Percentiles rank a stretch among this genome's conserved stretches.
Evolutionary conservation across 2,888 invertebrate genomes (phyloP).

Genomic region (Lasioglossum figueresi): DNA sequence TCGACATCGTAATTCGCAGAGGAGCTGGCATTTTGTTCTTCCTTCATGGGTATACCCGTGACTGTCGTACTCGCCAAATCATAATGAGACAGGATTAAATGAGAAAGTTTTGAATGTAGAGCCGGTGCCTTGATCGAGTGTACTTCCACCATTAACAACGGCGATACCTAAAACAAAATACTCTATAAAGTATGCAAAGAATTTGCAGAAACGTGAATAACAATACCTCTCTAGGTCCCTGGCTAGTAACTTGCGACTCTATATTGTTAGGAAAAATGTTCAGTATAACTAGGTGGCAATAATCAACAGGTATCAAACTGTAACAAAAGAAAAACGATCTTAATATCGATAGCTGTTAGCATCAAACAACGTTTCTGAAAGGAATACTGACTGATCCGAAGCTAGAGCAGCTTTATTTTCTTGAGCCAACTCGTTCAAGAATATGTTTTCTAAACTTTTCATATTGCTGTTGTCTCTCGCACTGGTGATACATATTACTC

Average conservation of each 20-base stretch:
- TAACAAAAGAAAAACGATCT: conserved; percentile 75
- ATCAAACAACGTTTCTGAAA: background rate
- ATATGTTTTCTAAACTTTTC: conserved; percentile 94
- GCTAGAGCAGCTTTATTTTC: conserved; percentile 90
- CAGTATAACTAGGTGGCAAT: conserved; percentile 95
- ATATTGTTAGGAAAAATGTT: conserved; percentile 94
- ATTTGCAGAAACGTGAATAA: background rate
- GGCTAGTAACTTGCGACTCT: conserved; percentile 91
- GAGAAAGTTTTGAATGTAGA: conserved; percentile 90
- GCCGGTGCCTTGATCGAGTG: conserved; percentile 91
- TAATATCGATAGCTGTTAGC: background rate
- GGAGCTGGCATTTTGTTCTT: conserved; percentile 98
- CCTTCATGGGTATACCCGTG: conserved; percentile 99
- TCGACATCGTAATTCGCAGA: conserved; percentile 99
- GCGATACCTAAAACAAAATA: conserved; percentile 86
- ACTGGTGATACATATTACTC: conserved; percentile 96
- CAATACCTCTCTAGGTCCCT: conserved; percentile 87
- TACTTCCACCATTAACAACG: conserved; percentile 91
- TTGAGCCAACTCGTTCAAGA: conserved; percentile 91
- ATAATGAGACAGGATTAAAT: conserved; percentile 93
- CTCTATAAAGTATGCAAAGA: background rate
- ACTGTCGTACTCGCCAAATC: conserved; percentile 97
- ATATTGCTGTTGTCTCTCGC: conserved; percentile 94
- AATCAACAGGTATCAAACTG: conserved; percentile 91
- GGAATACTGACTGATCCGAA: conserved; percentile 86